A percentile compares a stretch with the other conserved stretches of the same genome.
These are phyloP conservation scores for Orientallactaga bullata DNA, from an alignment of 2,113 vertebrate genomes.

Conservation along the genomic window DNA sequence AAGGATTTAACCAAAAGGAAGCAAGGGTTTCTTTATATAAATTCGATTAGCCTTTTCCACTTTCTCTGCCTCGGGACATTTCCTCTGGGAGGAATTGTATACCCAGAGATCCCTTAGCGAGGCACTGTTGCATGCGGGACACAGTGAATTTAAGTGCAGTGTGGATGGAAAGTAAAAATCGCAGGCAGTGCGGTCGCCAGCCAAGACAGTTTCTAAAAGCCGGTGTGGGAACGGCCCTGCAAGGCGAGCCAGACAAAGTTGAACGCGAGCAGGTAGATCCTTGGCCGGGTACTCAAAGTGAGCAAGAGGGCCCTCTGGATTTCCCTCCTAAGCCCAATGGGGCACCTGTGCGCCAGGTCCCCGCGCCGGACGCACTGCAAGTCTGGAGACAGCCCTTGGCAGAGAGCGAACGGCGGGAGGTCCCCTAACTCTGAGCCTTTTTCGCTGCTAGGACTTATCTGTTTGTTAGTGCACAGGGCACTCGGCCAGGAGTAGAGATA, in stretches of 20 bases:
- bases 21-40: slow-evolving; percentile 68
- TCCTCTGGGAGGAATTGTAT: slow-evolving; percentile 67
- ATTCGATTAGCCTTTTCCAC: slow-evolving; percentile 69
- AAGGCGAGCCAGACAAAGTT: slow-evolving; percentile 3
- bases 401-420: background rate
- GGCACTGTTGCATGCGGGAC: slow-evolving; percentile 59
- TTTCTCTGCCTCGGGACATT: slow-evolving; percentile 54
- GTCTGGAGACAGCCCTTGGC: slow-evolving; percentile 42
- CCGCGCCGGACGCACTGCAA: background rate
- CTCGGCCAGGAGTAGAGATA: background rate
- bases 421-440: background rate
- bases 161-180: slow-evolving; percentile 11
- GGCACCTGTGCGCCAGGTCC: slow-evolving; percentile 38
- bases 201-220: background rate
- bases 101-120: slow-evolving; percentile 46
- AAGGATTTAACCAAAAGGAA: slow-evolving; percentile 70
- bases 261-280: background rate
- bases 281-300: rapidly evolving
- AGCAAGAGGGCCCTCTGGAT: slow-evolving; percentile 7
- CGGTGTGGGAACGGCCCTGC: background rate
- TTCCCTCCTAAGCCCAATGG: background rate
- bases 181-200: background rate
- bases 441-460: background rate
- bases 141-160: background rate
- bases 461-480: background rate